Conservation (phyloP, 2,888 invertebrate species). For the Aphodius granarius region DNA sequence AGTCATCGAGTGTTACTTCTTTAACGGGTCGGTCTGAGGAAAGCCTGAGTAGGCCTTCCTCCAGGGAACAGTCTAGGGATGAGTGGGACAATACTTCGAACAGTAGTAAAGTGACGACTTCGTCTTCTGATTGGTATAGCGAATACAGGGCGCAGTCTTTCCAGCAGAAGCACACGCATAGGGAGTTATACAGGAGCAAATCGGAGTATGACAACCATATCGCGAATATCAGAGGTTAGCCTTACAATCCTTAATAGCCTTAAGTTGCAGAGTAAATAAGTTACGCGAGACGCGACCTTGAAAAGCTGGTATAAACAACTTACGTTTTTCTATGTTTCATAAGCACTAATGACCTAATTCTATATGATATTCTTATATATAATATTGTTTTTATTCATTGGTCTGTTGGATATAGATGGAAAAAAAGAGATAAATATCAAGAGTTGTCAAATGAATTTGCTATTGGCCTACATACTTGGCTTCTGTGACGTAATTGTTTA, state of each 20-base stretch:
- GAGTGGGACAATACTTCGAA: slow-evolving; percentile 50
- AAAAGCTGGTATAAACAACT: background rate
- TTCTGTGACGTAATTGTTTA: background rate
- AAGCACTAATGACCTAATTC: background rate
- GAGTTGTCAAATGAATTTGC: background rate
- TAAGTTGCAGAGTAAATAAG: background rate
- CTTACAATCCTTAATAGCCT: background rate
- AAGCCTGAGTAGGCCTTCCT: slow-evolving; percentile 53
- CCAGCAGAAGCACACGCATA: slow-evolving; percentile 66
- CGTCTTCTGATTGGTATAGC: slow-evolving; percentile 60
- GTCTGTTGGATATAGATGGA: background rate
- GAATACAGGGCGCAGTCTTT: slow-evolving; percentile 63
- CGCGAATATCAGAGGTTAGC: slow-evolving; percentile 80
- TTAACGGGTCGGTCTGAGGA: slow-evolving; percentile 59
- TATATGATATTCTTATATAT: too few relatives aligned
- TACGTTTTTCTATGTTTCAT: background rate
- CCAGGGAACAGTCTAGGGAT: slow-evolving; percentile 42
- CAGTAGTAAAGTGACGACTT: slow-evolving; percentile 52
- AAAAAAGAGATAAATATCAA: too few relatives aligned
- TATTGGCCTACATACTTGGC: background rate
- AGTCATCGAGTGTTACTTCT: slow-evolving; percentile 58
- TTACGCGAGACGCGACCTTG: slow-evolving; percentile 14
- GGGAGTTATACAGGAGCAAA: slow-evolving; percentile 75
- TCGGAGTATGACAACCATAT: slow-evolving; percentile 87
- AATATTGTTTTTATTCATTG: background rate